A percentile compares a stretch with the other conserved stretches of the same genome.
phyloP scores from a whole-genome alignment of 2,888 invertebrate genomes.

The Pseudeuparius sepicola region DNA sequence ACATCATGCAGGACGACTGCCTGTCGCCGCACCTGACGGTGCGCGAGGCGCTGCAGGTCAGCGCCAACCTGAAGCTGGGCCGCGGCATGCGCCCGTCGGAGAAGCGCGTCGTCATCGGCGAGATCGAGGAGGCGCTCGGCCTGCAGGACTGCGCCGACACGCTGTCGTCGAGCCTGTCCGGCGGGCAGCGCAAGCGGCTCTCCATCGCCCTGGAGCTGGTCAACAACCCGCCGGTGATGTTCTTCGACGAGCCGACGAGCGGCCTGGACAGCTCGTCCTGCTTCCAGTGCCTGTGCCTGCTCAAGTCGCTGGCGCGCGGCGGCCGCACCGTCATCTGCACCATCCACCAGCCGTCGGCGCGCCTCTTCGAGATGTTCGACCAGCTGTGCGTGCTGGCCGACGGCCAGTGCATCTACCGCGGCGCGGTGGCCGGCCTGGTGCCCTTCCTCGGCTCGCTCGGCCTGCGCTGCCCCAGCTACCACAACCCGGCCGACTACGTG shows the following conservation, averaged over 20 bases:
- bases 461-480: constrained; percentile 86
- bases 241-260: constrained; percentile 90
- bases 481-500: constrained; percentile 94
- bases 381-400: constrained; percentile 83
- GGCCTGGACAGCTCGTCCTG: constrained; percentile 92
- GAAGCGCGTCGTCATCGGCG: constrained; percentile 72
- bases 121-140: constrained; percentile 77
- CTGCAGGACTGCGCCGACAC: constrained; percentile 72
- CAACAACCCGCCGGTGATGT: constrained; percentile 95
- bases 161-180: constrained; percentile 71
- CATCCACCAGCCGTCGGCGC: constrained; percentile 92
- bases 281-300: constrained; percentile 71
- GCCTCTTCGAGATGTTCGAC: constrained; percentile 93
- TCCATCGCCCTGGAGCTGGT: constrained; percentile 89
- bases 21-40: constrained; percentile 84
- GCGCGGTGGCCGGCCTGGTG: constrained; percentile 70
- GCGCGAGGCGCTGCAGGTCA: constrained; percentile 87
- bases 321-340: constrained; percentile 90
- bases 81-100: constrained; percentile 62
- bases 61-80: constrained; percentile 86
- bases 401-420: constrained; percentile 89
- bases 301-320: constrained; percentile 80
- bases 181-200: constrained; percentile 83
- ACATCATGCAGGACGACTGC: constrained; percentile 94
- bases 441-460: constrained; percentile 80